These are phyloP conservation scores for Phrynocephalus guinanensis DNA, from an alignment of 2,797 vertebrate species.

Conservation along the genomic window DNA sequence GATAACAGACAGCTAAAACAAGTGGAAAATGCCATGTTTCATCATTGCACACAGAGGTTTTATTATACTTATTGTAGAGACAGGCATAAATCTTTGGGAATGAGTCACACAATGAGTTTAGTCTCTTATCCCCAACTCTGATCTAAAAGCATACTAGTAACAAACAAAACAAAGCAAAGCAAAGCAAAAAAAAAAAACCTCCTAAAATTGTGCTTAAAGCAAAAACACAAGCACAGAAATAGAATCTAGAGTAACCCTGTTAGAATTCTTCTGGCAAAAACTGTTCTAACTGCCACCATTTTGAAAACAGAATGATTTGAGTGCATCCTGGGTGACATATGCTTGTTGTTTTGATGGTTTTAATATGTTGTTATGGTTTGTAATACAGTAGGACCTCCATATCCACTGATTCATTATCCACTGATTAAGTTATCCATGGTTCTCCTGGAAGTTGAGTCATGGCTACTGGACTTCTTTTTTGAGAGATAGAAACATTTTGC, in stretches of 20 bases:
- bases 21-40: slow-evolving; percentile 23
- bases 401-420: too few relatives aligned
- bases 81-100: slow-evolving; percentile 23
- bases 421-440: too few relatives aligned
- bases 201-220: background rate
- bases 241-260: background rate
- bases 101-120: slow-evolving; percentile 24
- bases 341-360: too few relatives aligned
- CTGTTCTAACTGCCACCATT: background rate
- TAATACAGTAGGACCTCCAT: too few relatives aligned
- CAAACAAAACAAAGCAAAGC: background rate
- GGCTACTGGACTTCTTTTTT: too few relatives aligned
- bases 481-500: too few relatives aligned
- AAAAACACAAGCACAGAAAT: background rate
- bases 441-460: too few relatives aligned
- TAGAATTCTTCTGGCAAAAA: background rate
- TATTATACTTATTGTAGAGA: slow-evolving; percentile 31
- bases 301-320: background rate
- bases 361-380: too few relatives aligned
- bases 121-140: slow-evolving; percentile 25
- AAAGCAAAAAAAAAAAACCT: background rate
- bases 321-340: background rate
- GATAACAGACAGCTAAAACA: slow-evolving; percentile 23
- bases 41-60: slow-evolving; percentile 25
- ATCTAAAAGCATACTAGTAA: slow-evolving; percentile 1